Evolutionary conservation across 2,113 vertebrate species (phyloP), one percentile per base, ranked within the genome.

Genomic region (Columbina picui): DNA sequence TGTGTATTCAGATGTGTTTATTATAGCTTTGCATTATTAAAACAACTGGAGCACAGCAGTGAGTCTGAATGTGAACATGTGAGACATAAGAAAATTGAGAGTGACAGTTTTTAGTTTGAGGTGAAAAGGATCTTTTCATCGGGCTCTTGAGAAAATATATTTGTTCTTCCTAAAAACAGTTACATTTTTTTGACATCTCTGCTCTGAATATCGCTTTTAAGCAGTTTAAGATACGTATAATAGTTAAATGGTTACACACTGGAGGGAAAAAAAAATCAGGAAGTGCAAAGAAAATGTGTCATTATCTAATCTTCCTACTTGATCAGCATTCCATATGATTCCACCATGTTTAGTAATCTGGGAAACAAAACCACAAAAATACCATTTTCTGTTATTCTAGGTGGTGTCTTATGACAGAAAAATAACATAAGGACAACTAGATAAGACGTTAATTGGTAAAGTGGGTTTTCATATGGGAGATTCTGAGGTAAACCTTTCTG

Each of bases 51-150:
- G 41, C 47, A 22, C 50, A 90, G 50, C 78, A 60, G 22, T 47
- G 57, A 79, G n/a, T 63, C 70, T 93, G 55, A 12, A 15, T 88
- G 49, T 57, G 39, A 57, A 5, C 36, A 8, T 50, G 25, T 17
- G 70, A 79, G 59, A 34, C 65, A 79, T 75, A 78, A 57, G 26
- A 73, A 59, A 69, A 76, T 79, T 43, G 26, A 56, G 59, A 82
- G 67, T 29, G 60, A 83, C 53, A 84, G 4, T 73, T 83, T 83
- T 79, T 41, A 63, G 74, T 69, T 39, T 85, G 89, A 91, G 49
- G 30, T 65, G 38, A 80, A 95, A 96, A 85, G 19, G 7, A 53
- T 87, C 49, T 87, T 87, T 91, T 87, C 45, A 64, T 87, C 70
- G 55, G 45, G 41, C 70, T 85, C 17, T 69, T 91, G 68, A 82